Evolutionary conservation across 2,113 vertebrate genomes (phyloP).

Genomic region (Tympanuchus pallidicinctus): DNA sequence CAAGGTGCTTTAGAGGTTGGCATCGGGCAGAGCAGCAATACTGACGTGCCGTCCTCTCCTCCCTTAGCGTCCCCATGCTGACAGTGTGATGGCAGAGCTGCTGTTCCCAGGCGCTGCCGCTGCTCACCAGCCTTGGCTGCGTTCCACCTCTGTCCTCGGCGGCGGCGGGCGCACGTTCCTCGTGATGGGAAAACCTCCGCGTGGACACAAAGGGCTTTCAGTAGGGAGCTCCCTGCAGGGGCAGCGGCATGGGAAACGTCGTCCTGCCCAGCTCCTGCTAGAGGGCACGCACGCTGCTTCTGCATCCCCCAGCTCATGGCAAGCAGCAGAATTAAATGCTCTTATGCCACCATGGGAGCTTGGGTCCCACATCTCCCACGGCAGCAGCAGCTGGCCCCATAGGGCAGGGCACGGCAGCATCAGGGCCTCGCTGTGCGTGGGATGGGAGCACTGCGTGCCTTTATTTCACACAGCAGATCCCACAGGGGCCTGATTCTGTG

Average conservation of each 20-base stretch:
- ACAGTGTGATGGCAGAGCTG: neutral
- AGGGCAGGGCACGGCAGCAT: neutral
- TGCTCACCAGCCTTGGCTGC: neutral
- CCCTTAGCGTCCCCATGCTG: no score
- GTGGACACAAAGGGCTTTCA: conserved; percentile 41
- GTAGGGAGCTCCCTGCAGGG: neutral
- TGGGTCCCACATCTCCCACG: neutral
- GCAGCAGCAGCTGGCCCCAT: neutral
- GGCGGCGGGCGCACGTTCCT: conserved; percentile 18
- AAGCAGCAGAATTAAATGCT: neutral
- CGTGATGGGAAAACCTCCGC: neutral
- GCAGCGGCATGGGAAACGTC: neutral
- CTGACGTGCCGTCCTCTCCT: neutral
- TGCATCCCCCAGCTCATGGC: neutral
- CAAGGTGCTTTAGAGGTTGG: neutral
- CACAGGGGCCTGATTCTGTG: conserved; percentile 10
- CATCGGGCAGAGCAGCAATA: neutral
- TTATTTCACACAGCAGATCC: neutral
- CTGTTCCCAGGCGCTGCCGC: neutral
- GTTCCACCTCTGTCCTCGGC: neutral
- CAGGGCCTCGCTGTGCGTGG: no score
- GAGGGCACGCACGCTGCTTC: neutral
- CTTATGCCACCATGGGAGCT: neutral
- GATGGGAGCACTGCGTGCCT: no score
- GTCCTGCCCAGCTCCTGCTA: neutral